Evolutionary conservation across 2,113 vertebrate genomes (phyloP).

Genomic region (Geothlypis trichas): DNA sequence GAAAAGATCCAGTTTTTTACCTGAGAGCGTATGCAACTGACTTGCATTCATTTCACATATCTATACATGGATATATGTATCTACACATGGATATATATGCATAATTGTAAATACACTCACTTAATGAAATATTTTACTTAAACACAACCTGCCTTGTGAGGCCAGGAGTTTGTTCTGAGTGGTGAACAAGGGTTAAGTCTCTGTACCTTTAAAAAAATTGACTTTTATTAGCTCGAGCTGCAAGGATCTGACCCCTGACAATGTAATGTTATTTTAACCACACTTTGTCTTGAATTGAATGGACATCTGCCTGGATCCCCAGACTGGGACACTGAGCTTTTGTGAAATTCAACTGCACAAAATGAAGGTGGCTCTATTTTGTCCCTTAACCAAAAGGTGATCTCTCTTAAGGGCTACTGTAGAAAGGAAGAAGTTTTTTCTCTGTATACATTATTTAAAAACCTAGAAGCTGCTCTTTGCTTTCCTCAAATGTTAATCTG

Average conservation of each 20-base stretch:
- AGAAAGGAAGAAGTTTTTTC: background rate
- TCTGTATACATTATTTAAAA: background rate
- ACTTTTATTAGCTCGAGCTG: background rate
- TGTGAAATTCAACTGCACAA: background rate
- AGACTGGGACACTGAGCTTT: background rate
- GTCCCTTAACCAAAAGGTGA: background rate
- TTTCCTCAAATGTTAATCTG: background rate
- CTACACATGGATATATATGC: background rate
- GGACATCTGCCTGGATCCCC: background rate
- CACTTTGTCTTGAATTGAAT: background rate
- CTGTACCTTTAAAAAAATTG: background rate
- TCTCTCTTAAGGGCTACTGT: background rate
- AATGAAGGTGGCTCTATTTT: background rate
- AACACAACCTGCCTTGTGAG: background rate
- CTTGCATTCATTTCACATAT: background rate
- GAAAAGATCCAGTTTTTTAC: background rate
- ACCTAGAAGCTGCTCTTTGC: background rate
- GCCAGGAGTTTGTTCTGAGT: background rate
- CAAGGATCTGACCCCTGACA: background rate
- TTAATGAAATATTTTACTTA: background rate
- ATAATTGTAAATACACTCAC: background rate
- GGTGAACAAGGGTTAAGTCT: background rate
- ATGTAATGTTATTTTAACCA: background rate
- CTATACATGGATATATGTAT: background rate
- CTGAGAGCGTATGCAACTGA: background rate